phyloP scores from a whole-genome alignment of 2,888 invertebrate species.

The Alloplasta piceator region DNA sequence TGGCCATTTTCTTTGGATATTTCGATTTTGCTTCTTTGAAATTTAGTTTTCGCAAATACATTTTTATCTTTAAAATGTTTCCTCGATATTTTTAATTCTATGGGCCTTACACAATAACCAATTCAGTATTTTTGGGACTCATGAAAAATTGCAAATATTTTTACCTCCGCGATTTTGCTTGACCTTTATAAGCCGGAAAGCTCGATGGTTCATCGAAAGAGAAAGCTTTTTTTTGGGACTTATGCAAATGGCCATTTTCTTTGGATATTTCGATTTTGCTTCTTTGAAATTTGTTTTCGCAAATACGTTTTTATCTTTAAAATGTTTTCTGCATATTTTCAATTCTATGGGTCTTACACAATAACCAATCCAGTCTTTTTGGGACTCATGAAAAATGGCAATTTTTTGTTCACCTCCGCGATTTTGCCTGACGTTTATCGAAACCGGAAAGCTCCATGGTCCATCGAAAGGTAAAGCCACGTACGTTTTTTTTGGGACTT shows the following conservation, averaged over 20 bases:
- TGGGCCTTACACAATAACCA: too few relatives aligned
- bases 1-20: too few relatives aligned
- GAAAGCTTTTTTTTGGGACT: slow-evolving; percentile 2
- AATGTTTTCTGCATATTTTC: too few relatives aligned
- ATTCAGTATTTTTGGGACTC: slow-evolving; percentile 6
- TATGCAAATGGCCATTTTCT: background rate
- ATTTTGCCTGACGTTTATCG: too few relatives aligned
- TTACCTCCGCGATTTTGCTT: too few relatives aligned
- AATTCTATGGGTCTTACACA: too few relatives aligned
- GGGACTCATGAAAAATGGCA: slow-evolving; percentile 10
- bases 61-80: too few relatives aligned
- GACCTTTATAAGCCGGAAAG: background rate
- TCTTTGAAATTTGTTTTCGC: background rate
- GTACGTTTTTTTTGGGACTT: background rate
- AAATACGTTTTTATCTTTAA: background rate
- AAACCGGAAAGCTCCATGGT: background rate
- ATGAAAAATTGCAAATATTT: background rate
- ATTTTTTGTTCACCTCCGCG: too few relatives aligned
- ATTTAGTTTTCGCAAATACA: background rate
- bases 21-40: background rate
- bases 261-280: background rate
- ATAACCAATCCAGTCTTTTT: background rate
- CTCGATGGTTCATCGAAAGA: background rate
- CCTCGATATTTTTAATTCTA: too few relatives aligned
- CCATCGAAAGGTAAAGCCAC: too few relatives aligned